These are phyloP conservation scores for Graphium colonna DNA, from an alignment of 2,888 invertebrate genomes.

Conservation along the genomic window DNA sequence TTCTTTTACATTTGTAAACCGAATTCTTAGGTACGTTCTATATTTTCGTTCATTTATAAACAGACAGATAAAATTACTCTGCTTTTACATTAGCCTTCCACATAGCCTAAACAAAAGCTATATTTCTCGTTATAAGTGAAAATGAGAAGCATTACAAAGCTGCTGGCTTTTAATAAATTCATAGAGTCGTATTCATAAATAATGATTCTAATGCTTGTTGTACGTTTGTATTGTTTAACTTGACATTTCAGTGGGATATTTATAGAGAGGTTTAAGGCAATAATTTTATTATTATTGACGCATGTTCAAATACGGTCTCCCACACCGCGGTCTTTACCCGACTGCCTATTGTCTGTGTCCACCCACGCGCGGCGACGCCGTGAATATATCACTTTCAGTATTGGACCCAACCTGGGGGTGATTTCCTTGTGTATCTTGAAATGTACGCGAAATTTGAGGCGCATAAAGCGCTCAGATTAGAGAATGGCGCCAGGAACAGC, in stretches of 20 bases:
- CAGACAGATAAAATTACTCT: no score
- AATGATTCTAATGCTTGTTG: slow-evolving; percentile 19
- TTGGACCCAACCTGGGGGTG: slow-evolving; percentile 21
- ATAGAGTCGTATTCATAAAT: slow-evolving; percentile 9
- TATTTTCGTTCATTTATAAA: no score
- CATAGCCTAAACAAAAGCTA: no score
- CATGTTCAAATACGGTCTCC: slow-evolving; percentile 24
- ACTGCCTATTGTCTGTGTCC: slow-evolving; percentile 24
- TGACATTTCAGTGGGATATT: slow-evolving; percentile 24
- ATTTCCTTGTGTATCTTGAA: slow-evolving; percentile 21
- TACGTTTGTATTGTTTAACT: slow-evolving; percentile 19
- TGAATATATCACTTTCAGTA: slow-evolving; percentile 24
- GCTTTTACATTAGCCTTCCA: neutral
- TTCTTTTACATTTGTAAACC: no score
- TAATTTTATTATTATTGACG: slow-evolving; percentile 26
- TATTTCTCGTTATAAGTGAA: neutral
- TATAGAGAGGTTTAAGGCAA: slow-evolving; percentile 22
- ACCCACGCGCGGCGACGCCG: slow-evolving; percentile 19
- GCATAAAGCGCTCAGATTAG: slow-evolving; percentile 18
- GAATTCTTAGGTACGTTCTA: no score
- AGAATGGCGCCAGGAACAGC: slow-evolving; percentile 1
- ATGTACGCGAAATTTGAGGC: slow-evolving; percentile 15
- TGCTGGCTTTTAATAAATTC: slow-evolving; percentile 7
- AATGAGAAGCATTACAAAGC: neutral
- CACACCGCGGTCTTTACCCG: slow-evolving; percentile 25